Evolutionary conservation across 2,113 vertebrate species (phyloP).

Genomic region (Butorides virescens): DNA sequence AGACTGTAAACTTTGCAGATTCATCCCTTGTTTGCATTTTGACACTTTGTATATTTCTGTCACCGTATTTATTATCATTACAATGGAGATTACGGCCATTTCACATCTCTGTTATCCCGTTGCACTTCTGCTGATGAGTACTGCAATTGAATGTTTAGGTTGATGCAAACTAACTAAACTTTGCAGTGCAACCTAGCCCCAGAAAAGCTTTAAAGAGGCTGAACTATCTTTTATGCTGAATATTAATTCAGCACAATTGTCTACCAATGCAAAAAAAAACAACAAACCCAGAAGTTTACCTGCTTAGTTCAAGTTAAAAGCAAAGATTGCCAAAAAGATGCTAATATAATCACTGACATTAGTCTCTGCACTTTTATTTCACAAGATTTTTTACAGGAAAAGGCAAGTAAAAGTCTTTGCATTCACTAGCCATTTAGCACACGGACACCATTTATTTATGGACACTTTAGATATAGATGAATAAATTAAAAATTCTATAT

Average conservation of each 20-base stretch:
- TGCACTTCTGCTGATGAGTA: background rate
- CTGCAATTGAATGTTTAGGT: background rate
- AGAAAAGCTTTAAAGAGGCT: background rate
- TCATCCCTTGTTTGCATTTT: background rate
- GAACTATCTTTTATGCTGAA: background rate
- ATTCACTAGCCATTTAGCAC: background rate
- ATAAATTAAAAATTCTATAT: background rate
- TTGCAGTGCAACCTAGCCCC: background rate
- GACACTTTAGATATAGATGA: background rate
- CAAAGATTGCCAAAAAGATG: background rate
- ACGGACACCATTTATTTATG: background rate
- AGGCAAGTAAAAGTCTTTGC: background rate
- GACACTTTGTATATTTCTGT: background rate
- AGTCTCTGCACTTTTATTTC: background rate
- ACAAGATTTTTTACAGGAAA: background rate
- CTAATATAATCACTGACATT: background rate
- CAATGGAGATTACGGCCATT: background rate
- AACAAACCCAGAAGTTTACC: background rate
- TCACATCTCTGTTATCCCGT: fast-evolving
- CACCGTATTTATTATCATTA: background rate
- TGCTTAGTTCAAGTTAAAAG: background rate
- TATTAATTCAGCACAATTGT: background rate
- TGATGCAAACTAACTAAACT: background rate
- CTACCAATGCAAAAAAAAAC: background rate
- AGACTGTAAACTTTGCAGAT: background rate